Evolutionary conservation across 2,888 invertebrate genomes (phyloP).

Genomic region (Theodoxus fluviatilis): DNA sequence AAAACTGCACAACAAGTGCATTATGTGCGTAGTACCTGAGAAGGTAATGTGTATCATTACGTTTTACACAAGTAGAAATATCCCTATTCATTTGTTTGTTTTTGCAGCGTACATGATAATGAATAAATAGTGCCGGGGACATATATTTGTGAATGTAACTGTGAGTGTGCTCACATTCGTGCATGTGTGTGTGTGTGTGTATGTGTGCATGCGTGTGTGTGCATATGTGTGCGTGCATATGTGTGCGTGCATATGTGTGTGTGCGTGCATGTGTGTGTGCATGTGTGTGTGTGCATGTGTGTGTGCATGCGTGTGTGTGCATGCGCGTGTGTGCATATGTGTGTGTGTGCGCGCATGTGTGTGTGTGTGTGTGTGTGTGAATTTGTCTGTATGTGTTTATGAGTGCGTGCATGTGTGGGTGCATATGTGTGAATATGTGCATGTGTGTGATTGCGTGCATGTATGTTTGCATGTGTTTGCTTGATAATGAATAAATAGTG

Average conservation of each 20-base stretch:
- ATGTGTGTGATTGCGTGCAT: neutral
- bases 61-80: too few species aligned
- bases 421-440: neutral
- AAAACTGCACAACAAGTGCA: too few species aligned
- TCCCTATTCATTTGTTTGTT: too few species aligned
- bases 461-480: neutral
- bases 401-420: constrained; percentile 13
- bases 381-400: neutral
- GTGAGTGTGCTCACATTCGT: neutral
- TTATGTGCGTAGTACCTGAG: neutral
- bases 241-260: constrained; percentile 15
- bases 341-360: constrained; percentile 23
- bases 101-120: neutral
- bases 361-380: constrained; percentile 25
- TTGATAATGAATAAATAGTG: neutral
- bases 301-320: constrained; percentile 22
- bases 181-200: constrained; percentile 22
- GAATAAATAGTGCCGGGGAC: neutral
- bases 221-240: constrained; percentile 20
- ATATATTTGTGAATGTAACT: neutral
- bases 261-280: constrained; percentile 18
- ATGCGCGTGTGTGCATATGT: constrained; percentile 25
- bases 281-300: constrained; percentile 24
- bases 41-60: neutral
- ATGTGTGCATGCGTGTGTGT: constrained; percentile 20